Evolutionary conservation across 2,797 vertebrate genomes (phyloP).

Genomic region (Sebastes nivosus): DNA sequence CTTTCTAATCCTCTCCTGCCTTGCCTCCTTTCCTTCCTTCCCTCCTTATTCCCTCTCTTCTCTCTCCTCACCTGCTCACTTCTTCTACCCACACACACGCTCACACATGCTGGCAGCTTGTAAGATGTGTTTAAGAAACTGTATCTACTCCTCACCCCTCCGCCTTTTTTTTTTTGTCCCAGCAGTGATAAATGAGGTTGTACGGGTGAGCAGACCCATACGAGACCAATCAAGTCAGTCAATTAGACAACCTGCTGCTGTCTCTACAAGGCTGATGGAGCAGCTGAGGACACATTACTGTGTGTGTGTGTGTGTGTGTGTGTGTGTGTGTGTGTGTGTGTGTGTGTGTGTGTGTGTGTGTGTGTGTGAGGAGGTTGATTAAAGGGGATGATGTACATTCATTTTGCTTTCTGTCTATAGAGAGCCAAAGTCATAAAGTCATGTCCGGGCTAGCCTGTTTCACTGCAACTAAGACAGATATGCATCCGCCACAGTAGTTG

Average conservation of each 20-base stretch:
- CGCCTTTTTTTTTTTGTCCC: neutral
- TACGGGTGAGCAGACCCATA: conserved; percentile 62
- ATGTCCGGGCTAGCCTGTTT: neutral
- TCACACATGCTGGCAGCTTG: conserved; percentile 12
- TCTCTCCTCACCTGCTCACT: conserved; percentile 2
- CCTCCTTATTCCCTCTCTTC: neutral
- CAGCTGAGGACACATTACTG: conserved; percentile 35
- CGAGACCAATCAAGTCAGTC: conserved; percentile 71
- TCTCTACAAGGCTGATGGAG: conserved; percentile 43
- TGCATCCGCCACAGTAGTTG: neutral
- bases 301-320: neutral
- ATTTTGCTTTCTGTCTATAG: neutral
- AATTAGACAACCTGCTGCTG: conserved; percentile 74
- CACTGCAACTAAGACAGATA: no score
- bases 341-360: neutral
- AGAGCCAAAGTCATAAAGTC: neutral
- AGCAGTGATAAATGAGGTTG: conserved; percentile 52
- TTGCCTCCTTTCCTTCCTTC: neutral
- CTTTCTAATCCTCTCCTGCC: neutral
- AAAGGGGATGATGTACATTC: neutral
- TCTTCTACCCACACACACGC: neutral
- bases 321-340: neutral
- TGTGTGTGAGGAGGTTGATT: neutral
- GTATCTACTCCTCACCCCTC: conserved; percentile 14
- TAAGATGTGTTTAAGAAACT: conserved; percentile 40